Conservation (phyloP, 2,888 invertebrate species). For the Ectemnius lituratus region DNA sequence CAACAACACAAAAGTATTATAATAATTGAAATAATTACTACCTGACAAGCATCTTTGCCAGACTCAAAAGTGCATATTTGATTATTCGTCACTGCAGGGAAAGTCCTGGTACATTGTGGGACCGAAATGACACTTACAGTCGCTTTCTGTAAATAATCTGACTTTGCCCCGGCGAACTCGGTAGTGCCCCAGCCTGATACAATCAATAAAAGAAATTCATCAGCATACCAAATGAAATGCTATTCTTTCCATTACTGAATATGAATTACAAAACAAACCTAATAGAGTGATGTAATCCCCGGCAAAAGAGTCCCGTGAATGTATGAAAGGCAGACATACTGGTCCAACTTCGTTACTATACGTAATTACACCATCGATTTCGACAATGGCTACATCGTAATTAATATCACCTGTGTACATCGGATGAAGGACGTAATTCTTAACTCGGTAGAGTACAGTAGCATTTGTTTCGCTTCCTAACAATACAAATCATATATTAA, state of each 20-base stretch:
- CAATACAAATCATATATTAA: no score
- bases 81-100: constrained; percentile 44
- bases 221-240: no score
- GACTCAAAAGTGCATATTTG: constrained; percentile 79
- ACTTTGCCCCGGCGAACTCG: constrained; percentile 78
- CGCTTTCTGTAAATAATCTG: constrained; percentile 79
- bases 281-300: constrained; percentile 63
- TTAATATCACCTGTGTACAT: constrained; percentile 59
- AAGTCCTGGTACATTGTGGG: constrained; percentile 74
- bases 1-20: no score
- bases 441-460: constrained; percentile 75
- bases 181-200: constrained; percentile 82
- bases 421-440: constrained; percentile 78
- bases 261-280: constrained; percentile 26
- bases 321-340: constrained; percentile 82
- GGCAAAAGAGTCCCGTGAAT: constrained; percentile 63
- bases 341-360: constrained; percentile 81
- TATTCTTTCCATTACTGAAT: background rate
- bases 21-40: constrained; percentile 56
- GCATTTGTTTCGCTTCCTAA: constrained; percentile 79
- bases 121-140: constrained; percentile 79
- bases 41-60: constrained; percentile 82
- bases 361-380: constrained; percentile 72
- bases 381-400: constrained; percentile 81
- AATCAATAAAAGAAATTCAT: background rate